Evolutionary conservation across 1,140 invertebrate genomes (phyloP).

Genomic region (Maconellicoccus hirsutus): DNA sequence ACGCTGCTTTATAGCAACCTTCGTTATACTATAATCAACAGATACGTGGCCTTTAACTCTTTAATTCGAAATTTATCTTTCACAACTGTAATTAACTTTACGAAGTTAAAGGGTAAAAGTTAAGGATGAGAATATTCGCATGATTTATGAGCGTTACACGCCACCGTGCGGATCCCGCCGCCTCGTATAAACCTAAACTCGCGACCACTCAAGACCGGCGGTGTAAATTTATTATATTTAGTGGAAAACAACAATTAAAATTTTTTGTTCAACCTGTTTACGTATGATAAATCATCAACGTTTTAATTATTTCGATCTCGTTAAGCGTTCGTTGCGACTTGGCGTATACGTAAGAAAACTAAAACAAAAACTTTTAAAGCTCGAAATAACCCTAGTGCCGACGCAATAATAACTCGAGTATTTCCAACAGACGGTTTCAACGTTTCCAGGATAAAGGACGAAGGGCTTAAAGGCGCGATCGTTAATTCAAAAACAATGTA

Average conservation of each 20-base stretch:
- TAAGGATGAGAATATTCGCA: background rate
- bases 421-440: no score
- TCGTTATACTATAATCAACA: no score
- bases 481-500: background rate
- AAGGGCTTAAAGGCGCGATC: no score
- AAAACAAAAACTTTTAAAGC: background rate
- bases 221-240: background rate
- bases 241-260: slow-evolving; percentile 2
- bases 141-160: background rate
- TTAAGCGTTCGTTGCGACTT: background rate
- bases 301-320: slow-evolving; percentile 10
- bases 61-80: slow-evolving; percentile 1
- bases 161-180: background rate
- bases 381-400: no score
- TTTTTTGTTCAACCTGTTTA: background rate
- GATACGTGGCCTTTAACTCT: background rate
- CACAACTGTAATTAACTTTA: background rate
- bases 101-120: slow-evolving; percentile 8
- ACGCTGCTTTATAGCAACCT: no score
- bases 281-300: background rate
- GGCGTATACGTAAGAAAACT: background rate
- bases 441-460: no score
- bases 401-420: no score
- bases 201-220: background rate
- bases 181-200: no score